phyloP scores from a whole-genome alignment of 2,113 vertebrate genomes.

The Neogale vison region DNA sequence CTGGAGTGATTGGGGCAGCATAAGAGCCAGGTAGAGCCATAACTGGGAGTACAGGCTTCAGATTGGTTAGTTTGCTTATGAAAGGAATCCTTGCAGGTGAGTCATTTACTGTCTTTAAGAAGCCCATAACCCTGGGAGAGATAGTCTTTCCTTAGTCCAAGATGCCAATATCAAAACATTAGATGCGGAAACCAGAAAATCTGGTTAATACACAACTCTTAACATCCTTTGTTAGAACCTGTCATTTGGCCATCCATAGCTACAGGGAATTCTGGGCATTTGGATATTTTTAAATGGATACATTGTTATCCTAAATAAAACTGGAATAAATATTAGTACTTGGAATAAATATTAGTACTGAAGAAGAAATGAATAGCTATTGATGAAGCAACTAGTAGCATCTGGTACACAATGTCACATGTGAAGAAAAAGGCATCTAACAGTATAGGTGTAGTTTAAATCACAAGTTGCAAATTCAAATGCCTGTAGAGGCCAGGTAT shows the following conservation, averaged over 20 bases:
- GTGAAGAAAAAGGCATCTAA: slow-evolving; percentile 3
- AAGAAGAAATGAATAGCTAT: background rate
- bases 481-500: background rate
- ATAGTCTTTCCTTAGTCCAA: background rate
- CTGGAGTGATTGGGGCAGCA: background rate
- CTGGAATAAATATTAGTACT: background rate
- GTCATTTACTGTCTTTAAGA: background rate
- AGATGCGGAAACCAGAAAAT: background rate
- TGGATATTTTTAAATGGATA: background rate
- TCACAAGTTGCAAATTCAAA: background rate
- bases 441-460: background rate
- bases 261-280: background rate
- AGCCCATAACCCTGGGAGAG: background rate
- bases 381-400: background rate
- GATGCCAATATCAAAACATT: background rate
- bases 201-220: background rate
- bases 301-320: background rate
- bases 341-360: background rate
- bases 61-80: background rate
- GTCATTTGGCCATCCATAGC: background rate
- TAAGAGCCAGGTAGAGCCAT: background rate
- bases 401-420: background rate
- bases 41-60: background rate
- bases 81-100: background rate
- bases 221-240: background rate